phyloP scores from a whole-genome alignment of 2,888 invertebrate species.

The Ormyrus thymus region DNA sequence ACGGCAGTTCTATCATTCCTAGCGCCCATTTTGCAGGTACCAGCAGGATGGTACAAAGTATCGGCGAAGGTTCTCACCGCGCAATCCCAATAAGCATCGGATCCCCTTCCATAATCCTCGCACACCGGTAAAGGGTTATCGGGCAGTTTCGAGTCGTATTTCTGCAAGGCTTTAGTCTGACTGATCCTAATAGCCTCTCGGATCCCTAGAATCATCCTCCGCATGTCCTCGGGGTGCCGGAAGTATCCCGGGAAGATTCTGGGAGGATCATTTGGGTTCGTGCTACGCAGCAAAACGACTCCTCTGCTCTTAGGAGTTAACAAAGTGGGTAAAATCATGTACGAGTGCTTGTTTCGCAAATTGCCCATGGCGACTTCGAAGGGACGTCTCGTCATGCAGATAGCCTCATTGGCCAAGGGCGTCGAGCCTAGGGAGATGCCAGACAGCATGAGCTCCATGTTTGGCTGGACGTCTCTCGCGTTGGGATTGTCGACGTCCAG shows the following conservation, averaged over 20 bases:
- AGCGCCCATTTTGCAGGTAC: slow-evolving; percentile 83
- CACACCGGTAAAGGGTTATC: slow-evolving; percentile 78
- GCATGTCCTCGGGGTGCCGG: slow-evolving; percentile 79
- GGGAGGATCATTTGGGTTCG: slow-evolving; percentile 81
- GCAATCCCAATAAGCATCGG: slow-evolving; percentile 84
- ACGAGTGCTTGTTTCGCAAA: slow-evolving; percentile 76
- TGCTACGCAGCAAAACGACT: slow-evolving; percentile 79
- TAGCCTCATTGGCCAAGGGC: slow-evolving; percentile 75
- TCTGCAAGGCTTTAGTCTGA: slow-evolving; percentile 79
- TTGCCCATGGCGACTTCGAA: slow-evolving; percentile 79
- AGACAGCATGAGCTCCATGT: slow-evolving; percentile 82
- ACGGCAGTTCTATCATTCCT: slow-evolving; percentile 79
- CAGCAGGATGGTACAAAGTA: slow-evolving; percentile 82
- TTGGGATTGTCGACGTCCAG: slow-evolving; percentile 78
- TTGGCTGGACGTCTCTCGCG: slow-evolving; percentile 79
- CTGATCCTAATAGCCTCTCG: slow-evolving; percentile 78
- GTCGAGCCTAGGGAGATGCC: slow-evolving; percentile 78
- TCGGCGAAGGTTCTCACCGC: slow-evolving; percentile 81
- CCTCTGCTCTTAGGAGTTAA: slow-evolving; percentile 80
- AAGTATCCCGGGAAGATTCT: slow-evolving; percentile 83
- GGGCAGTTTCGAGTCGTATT: slow-evolving; percentile 77
- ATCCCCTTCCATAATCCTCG: slow-evolving; percentile 77
- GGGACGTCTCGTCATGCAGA: slow-evolving; percentile 76
- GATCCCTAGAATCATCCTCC: slow-evolving; percentile 80
- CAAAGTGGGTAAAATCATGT: slow-evolving; percentile 75